Evolutionary conservation across 92 coral and sea anemone species (phyloP), one percentile per base, ranked within the genome.

Genomic region (Zoanthus solanderi): DNA sequence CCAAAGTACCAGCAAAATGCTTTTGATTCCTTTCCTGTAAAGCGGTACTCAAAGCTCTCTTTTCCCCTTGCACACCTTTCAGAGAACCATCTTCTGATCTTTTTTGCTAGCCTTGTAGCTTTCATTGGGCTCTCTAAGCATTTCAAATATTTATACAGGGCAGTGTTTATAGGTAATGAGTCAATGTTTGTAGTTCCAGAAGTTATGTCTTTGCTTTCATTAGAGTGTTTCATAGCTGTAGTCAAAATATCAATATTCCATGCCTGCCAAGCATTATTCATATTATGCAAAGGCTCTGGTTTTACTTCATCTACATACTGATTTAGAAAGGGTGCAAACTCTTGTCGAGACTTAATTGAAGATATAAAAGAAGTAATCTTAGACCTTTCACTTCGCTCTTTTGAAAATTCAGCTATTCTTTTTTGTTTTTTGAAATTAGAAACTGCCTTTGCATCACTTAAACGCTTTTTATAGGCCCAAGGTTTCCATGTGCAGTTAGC

Each of bases 21-120:
- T 17, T 88, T 88, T 5, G 88, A 88, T 61, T 88, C 91, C 32
- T 88, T 88, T 18, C 83, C 88, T 30, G 88, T 88, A 37, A 88
- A 88, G 34, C 91, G 48, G 72, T 83, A 88, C 47, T 32, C 15
- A 42, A 88, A 88, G 11, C n/a, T 52, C 61, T 88, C 91, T n/a
- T 47, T 71, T 7, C 30, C 54, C 56, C 44, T 52, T 57, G 16
- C 63, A 57, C 3, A 9, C 16, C 66, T 82, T 42, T 82, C 91
- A 60, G 46, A 9, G 47, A 82, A 68, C 91, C 91, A 88, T 73
- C 58, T 88, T 57, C 34, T 83, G 17, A 82, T 66, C 46, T 88
- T 88, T 48, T 88, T 88, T 54, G 72, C 87, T 44, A 88, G 50
- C 53, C 88, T 42, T 44, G 80, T 87, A 57, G 91, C 91, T 61